Percentiles rank a stretch among this genome's conserved stretches.
Conservation (phyloP, 2,888 invertebrate species). For the Pardosa pseudoannulata region DNA sequence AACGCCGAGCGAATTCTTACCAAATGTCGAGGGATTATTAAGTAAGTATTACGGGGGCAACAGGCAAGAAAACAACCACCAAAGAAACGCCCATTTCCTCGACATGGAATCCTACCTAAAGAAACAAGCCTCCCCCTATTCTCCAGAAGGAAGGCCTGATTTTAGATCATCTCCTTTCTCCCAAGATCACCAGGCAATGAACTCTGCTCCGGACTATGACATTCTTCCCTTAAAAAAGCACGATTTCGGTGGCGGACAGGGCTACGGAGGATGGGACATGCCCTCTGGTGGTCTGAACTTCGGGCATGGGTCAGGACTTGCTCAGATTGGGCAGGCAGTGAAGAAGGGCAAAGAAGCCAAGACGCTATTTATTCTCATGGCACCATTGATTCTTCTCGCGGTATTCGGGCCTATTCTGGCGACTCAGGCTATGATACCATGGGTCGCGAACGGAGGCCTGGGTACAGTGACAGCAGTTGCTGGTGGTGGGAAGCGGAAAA, state of each 20-base stretch:
- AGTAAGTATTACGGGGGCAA: neutral
- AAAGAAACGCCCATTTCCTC: constrained; percentile 12
- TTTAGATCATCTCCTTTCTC: neutral
- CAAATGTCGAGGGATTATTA: constrained; percentile 3
- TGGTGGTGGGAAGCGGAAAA: constrained; percentile 19
- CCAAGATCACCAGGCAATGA: neutral
- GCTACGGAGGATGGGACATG: constrained; percentile 36
- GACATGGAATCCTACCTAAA: constrained; percentile 18
- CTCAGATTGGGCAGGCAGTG: neutral
- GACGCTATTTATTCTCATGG: constrained; percentile 51
- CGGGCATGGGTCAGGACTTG: neutral
- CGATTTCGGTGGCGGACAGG: constrained; percentile 28
- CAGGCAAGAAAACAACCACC: neutral
- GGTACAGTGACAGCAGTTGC: constrained; percentile 42
- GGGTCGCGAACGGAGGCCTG: constrained; percentile 44
- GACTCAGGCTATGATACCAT: constrained; percentile 57
- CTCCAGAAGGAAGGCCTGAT: neutral
- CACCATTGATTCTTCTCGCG: constrained; percentile 51
- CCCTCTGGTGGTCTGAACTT: neutral
- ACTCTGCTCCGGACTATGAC: neutral
- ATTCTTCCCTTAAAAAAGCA: constrained; percentile 31
- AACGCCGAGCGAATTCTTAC: constrained; percentile 25
- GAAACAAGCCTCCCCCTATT: neutral
- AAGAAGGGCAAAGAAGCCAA: constrained; percentile 59
- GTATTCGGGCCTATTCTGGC: constrained; percentile 61